Base-by-base conservation (phyloP, 2,888 invertebrate species). In the Belgica antarctica region DNA sequence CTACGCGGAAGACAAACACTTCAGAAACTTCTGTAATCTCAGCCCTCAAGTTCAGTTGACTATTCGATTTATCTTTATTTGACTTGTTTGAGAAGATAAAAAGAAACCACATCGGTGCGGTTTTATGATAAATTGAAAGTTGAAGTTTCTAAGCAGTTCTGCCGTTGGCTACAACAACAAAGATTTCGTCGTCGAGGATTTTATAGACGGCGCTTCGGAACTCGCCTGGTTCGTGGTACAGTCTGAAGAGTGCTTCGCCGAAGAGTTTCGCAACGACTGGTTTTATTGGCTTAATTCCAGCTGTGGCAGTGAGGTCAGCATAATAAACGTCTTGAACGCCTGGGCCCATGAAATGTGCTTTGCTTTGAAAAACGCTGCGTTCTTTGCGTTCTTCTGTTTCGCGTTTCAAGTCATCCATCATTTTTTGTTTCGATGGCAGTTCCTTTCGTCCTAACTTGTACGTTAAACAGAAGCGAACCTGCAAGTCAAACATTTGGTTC, bases 401-500 rank as follows among this genome's bases (percentile, higher is more conserved):
- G 7, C 80, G 76, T 70, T 84, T 82, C 75, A 85, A 85, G 61
- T 86, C 84, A 12, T 76, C 78, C 1, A 83, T 76, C 92, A 92
- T 92, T 73, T 84, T 80, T 28, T 83, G 83, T 63, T 81, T 81
- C 0, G 81, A 77, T 0, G 92, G 92, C 15, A 92, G 79, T 12
- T 79, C 75, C 73, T 85, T 82, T 22, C 83, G 80, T 0, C 87
- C 87, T 68, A 83, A 84, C 78, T 90, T 85, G 31, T 83, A 85
- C 41, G 86, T 82, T 28, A 89, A 77, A 74, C 86, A 85, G 77
- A 87, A 89, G 12, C 86, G 83, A 28, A 75, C 75, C 84, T 94
- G 94, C 72, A 90, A 78, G 76, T 94, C 91, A 76, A 90, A 92
- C 81, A 90, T 85, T 52, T 89, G 89, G 79, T 93, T 91, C 0